Evolutionary conservation across 2,888 invertebrate genomes (phyloP).

Genomic region (Chorisops tibialis): DNA sequence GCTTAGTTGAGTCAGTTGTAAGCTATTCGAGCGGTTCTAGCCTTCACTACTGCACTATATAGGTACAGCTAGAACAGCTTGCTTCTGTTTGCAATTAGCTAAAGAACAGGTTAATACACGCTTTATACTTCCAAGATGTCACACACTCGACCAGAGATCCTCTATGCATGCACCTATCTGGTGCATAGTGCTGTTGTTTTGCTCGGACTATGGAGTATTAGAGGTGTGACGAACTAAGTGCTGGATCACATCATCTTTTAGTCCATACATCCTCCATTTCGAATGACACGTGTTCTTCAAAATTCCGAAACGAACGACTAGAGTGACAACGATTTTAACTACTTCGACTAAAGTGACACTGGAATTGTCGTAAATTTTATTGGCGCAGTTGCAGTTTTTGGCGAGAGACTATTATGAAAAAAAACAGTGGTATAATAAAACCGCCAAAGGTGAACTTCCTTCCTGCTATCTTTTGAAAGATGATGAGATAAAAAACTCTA

Average conservation of each 20-base stretch:
- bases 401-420: background rate
- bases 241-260: constrained; percentile 15
- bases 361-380: constrained; percentile 19
- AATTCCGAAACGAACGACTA: background rate
- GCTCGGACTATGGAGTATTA: background rate
- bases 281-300: constrained; percentile 1
- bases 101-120: constrained; percentile 40
- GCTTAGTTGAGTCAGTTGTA: background rate
- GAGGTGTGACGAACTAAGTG: constrained; percentile 13
- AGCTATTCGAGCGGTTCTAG: background rate
- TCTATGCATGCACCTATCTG: too few relatives aligned
- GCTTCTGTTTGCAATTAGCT: constrained; percentile 33
- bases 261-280: background rate
- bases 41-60: background rate
- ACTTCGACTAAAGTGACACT: constrained; percentile 11
- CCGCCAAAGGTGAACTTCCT: constrained; percentile 7
- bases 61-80: background rate
- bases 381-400: constrained; percentile 6
- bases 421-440: constrained; percentile 5
- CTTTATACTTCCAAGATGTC: constrained; percentile 51
- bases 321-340: constrained; percentile 18
- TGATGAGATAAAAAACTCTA: constrained; percentile 13
- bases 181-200: too few relatives aligned
- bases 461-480: background rate
- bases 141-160: constrained; percentile 1